Percentiles rank a stretch among this genome's conserved stretches.
Evolutionary conservation across 1,140 invertebrate species (phyloP).

Genomic region (Atta texana): DNA sequence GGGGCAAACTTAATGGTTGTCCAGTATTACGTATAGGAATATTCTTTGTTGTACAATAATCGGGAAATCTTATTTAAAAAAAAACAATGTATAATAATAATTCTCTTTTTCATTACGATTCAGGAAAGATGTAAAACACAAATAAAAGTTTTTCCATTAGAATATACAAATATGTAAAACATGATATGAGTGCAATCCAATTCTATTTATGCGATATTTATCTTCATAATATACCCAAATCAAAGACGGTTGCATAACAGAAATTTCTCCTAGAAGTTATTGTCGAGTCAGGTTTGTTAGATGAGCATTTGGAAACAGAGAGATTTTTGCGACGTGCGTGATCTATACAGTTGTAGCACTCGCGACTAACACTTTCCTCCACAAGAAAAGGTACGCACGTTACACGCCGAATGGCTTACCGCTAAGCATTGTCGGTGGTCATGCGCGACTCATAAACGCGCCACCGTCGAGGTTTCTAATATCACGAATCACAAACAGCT

Average conservation of each 20-base stretch:
- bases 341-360: conserved; percentile 63
- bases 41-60: conserved; percentile 2
- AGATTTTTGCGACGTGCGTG: conserved; percentile 73
- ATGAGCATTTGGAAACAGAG: conserved; percentile 29
- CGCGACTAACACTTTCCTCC: conserved; percentile 70
- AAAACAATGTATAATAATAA: neutral
- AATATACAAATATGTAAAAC: neutral
- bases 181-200: neutral
- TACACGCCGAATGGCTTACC: conserved; percentile 72
- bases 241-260: neutral
- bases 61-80: neutral
- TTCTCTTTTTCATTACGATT: neutral
- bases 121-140: neutral
- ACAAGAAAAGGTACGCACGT: conserved; percentile 68
- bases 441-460: conserved; percentile 76
- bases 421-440: conserved; percentile 75
- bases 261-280: conserved; percentile 42
- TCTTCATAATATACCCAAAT: neutral
- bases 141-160: neutral
- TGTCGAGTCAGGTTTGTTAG: conserved; percentile 36
- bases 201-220: neutral
- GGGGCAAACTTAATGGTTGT: neutral
- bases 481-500: conserved; percentile 50
- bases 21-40: neutral
- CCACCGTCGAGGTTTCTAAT: conserved; percentile 71